Percentiles rank a stretch among this genome's conserved stretches.
Evolutionary conservation across 2,797 vertebrate species (phyloP).

Genomic region (Pitangus sulphuratus): DNA sequence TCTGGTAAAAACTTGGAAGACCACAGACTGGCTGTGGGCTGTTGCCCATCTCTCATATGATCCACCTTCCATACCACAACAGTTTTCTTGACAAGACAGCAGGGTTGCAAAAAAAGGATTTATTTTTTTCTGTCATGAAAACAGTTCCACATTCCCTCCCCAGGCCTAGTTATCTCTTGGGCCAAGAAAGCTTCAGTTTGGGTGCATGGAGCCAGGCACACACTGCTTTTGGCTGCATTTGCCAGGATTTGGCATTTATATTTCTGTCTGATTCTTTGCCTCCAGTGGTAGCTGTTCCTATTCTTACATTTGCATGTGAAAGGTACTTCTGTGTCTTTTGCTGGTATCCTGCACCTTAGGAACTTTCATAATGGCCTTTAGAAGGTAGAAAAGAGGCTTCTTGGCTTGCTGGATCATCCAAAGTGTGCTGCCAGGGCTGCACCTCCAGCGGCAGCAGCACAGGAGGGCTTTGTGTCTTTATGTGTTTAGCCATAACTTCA

Average conservation of each 20-base stretch:
- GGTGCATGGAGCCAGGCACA: background rate
- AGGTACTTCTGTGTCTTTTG: background rate
- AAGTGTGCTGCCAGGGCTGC: background rate
- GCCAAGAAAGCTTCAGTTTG: slow-evolving; percentile 21
- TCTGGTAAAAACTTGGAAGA: slow-evolving; percentile 16
- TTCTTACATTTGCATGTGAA: slow-evolving; percentile 34
- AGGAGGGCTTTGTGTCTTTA: background rate
- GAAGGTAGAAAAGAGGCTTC: background rate
- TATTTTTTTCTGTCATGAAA: background rate
- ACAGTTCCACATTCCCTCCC: background rate
- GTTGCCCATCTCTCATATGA: background rate
- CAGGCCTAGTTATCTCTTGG: background rate
- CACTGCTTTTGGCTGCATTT: background rate
- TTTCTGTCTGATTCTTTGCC: slow-evolving; percentile 17
- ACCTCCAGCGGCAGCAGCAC: background rate
- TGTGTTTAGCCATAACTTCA: background rate
- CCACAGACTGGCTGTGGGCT: background rate
- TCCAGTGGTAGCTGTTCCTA: background rate
- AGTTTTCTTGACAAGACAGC: background rate
- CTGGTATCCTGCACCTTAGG: background rate
- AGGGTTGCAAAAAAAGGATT: background rate
- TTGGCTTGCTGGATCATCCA: background rate
- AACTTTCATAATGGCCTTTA: background rate
- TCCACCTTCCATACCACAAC: background rate
- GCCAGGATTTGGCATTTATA: background rate